These are phyloP conservation scores for Acrobasis repandana DNA, from an alignment of 2,888 invertebrate species.

Conservation along the genomic window DNA sequence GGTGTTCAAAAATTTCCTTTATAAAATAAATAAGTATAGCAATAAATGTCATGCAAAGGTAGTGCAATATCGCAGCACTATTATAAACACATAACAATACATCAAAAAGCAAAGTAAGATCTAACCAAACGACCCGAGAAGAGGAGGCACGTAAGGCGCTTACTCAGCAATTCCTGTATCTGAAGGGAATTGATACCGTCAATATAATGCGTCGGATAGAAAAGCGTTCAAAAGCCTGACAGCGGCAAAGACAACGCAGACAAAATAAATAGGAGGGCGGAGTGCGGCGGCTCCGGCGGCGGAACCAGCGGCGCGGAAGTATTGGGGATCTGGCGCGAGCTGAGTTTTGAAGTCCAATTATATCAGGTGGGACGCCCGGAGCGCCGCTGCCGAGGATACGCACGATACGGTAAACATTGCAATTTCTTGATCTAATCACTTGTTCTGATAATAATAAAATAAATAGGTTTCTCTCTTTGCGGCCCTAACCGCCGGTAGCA, in stretches of 20 bases:
- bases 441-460: not conserved
- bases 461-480: too few relatives aligned
- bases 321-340: slow-evolving; percentile 77
- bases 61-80: not conserved
- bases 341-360: slow-evolving; percentile 83
- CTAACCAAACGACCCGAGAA: slow-evolving; percentile 26
- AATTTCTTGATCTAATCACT: not conserved
- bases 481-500: too few relatives aligned
- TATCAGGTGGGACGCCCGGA: slow-evolving; percentile 59
- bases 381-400: slow-evolving; percentile 32
- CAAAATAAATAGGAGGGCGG: slow-evolving; percentile 77
- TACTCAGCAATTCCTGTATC: slow-evolving; percentile 52
- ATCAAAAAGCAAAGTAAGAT: slow-evolving; percentile 21
- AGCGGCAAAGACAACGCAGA: slow-evolving; percentile 76
- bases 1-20: too few relatives aligned
- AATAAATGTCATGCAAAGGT: too few relatives aligned
- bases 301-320: slow-evolving; percentile 72
- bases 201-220: slow-evolving; percentile 72
- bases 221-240: slow-evolving; percentile 74
- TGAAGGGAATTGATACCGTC: slow-evolving; percentile 72
- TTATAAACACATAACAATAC: slow-evolving; percentile 6
- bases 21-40: too few relatives aligned
- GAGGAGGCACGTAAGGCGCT: slow-evolving; percentile 40
- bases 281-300: slow-evolving; percentile 47
- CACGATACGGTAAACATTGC: slow-evolving; percentile 3